Evolutionary conservation across 2,797 vertebrate genomes (phyloP), one percentile per base, ranked within the genome.

Genomic region (Helicolenus hilgendorfi): DNA sequence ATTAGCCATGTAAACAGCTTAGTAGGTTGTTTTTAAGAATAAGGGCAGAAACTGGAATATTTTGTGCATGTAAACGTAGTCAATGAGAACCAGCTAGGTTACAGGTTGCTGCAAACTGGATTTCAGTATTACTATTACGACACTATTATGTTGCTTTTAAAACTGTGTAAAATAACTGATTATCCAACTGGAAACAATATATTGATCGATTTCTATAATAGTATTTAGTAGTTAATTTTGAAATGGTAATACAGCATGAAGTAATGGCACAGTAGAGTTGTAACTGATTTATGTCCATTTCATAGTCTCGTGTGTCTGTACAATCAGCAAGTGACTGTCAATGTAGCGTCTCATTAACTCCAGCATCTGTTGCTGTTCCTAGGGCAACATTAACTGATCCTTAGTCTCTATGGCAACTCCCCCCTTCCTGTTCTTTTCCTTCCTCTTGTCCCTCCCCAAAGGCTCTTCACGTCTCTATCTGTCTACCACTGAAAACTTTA

Each of bases 391-490:
- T 73, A 93, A 88, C 91, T 90, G 80, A 90, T 91, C 89, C 79
- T 89, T 78, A 83, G 93, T 96, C 87, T 81, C 95, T 89, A 94
- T 92, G 88, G 93, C 84, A 96, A 96, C 95, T 59, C 41, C 77
- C 82, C 60, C 36, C 78, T 83, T 31, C 38, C 65, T 58, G 53
- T 13, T 59, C 41, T 45, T 55, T 59, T 41, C 70, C 67, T 73
- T 67, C 29, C 73, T 58, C 74, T 41, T 2, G 2, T 53, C 63
- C 72, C 71, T 63, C 76, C 78, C 20, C 73, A 77, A 69, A 91
- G 75, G 81, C 78, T 83, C 70, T 62, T 84, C 31, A 67, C 72
- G 41, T 89, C 77, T 82, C 67, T 67, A 8, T 36, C 82, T 29
- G 59, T 88, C 65, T 69, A 27, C 29, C 68, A 69, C 71, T 10